Evolutionary conservation across 2,113 vertebrate species (phyloP).

Genomic region (Hepsetus odoe): DNA sequence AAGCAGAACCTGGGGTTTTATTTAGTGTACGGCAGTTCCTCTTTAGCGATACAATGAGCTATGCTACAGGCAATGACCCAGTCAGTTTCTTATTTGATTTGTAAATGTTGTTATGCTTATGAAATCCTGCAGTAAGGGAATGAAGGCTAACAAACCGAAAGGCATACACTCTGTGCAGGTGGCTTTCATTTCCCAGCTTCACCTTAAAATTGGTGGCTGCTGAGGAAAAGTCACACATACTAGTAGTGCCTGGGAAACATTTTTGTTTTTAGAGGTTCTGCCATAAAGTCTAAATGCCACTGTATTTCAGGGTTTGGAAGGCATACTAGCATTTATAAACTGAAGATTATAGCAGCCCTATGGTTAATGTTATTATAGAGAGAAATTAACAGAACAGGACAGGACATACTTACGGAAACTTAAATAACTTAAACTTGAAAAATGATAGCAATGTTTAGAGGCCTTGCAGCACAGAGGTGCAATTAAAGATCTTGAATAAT

Average conservation of each 20-base stretch:
- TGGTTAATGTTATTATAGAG: too few species aligned
- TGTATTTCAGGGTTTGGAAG: too few species aligned
- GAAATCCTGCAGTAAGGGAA: background rate
- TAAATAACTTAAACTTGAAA: too few species aligned
- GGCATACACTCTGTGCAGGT: background rate
- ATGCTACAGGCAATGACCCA: background rate
- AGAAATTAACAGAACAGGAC: too few species aligned
- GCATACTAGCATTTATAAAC: too few species aligned
- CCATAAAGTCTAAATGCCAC: background rate
- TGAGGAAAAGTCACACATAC: background rate
- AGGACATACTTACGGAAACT: too few species aligned
- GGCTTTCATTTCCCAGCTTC: background rate
- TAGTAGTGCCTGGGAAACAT: background rate
- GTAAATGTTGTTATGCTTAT: background rate
- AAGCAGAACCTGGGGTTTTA: background rate
- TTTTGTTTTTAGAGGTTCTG: background rate
- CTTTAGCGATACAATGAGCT: background rate
- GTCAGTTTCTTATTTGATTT: background rate
- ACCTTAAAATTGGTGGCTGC: background rate
- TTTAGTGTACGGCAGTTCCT: background rate
- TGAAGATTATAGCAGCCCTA: too few species aligned
- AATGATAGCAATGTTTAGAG: too few species aligned
- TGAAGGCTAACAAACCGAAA: background rate
- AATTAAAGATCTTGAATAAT: too few species aligned
- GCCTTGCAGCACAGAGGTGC: too few species aligned